Conservation (phyloP, 2,113 vertebrate genomes). For the Apeltes quadracus region DNA sequence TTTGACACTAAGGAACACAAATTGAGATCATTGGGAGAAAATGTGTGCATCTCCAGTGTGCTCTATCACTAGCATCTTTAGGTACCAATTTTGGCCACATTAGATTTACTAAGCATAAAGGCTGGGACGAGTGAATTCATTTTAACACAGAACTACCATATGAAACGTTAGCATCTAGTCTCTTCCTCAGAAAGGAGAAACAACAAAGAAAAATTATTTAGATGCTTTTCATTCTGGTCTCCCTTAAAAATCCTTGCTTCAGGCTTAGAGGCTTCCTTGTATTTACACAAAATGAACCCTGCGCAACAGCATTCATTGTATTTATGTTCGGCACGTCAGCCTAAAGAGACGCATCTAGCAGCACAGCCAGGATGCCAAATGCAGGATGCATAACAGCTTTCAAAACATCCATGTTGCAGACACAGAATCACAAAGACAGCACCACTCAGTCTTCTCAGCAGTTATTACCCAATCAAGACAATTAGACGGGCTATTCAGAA, state of each 20-base stretch:
- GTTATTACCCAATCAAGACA: constrained; percentile 39
- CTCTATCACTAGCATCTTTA: background rate
- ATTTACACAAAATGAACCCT: constrained; percentile 13
- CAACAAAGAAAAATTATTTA: background rate
- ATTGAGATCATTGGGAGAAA: background rate
- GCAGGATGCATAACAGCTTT: background rate
- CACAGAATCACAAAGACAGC: constrained; percentile 9
- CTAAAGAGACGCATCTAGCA: constrained; percentile 16
- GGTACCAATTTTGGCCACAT: background rate
- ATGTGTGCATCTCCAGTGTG: background rate
- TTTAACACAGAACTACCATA: background rate
- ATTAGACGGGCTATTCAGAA: constrained; percentile 30
- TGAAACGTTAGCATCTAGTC: background rate
- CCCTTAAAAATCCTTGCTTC: constrained; percentile 2
- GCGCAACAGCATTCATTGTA: constrained; percentile 27
- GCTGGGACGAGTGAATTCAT: background rate
- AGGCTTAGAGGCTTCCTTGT: constrained; percentile 3
- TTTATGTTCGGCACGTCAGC: background rate
- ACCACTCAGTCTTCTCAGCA: constrained; percentile 13
- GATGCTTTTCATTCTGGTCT: background rate
- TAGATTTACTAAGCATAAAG: background rate
- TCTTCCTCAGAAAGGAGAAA: background rate
- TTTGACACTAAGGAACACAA: background rate
- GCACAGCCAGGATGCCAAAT: constrained; percentile 6
- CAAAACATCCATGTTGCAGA: constrained; percentile 15